Percentiles rank a stretch among this genome's conserved stretches.
phyloP scores from a whole-genome alignment of 1,140 invertebrate genomes.

The Bilobella aurantiaca region DNA sequence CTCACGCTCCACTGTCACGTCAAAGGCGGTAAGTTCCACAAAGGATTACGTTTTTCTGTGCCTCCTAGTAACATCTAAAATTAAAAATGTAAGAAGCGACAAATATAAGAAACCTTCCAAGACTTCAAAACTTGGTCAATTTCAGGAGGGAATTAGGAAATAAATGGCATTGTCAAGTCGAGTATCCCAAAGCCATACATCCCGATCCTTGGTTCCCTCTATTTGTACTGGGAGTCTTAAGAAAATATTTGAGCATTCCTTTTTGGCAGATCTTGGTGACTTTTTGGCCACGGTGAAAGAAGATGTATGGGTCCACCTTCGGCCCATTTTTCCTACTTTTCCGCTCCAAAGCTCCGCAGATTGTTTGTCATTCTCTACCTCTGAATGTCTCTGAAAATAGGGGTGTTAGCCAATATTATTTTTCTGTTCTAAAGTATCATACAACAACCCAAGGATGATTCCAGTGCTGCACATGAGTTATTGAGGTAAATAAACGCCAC shows the following conservation, averaged over 20 bases:
- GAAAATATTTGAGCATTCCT: no score
- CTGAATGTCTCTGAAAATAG: not conserved
- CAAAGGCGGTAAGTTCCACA: slow-evolving; percentile 56
- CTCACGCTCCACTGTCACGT: slow-evolving; percentile 66
- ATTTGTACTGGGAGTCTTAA: no score
- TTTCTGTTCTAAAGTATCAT: not conserved
- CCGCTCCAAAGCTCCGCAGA: not conserved
- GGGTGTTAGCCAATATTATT: not conserved
- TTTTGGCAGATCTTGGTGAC: not conserved
- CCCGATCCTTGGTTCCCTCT: no score
- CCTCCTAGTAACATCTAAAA: not conserved
- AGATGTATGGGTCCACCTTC: not conserved
- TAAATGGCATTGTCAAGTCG: no score
- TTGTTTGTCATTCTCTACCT: not conserved
- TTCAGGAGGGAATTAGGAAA: no score
- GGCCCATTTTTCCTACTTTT: not conserved
- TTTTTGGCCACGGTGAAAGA: not conserved
- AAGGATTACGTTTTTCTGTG: not conserved
- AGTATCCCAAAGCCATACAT: no score
- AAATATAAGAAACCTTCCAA: no score
- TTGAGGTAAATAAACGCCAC: not conserved
- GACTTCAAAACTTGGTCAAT: no score
- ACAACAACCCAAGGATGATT: not conserved
- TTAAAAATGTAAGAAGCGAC: no score
- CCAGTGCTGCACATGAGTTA: not conserved